Evolutionary conservation across 2,113 vertebrate species (phyloP).

Genomic region (Crotalus horridus): DNA sequence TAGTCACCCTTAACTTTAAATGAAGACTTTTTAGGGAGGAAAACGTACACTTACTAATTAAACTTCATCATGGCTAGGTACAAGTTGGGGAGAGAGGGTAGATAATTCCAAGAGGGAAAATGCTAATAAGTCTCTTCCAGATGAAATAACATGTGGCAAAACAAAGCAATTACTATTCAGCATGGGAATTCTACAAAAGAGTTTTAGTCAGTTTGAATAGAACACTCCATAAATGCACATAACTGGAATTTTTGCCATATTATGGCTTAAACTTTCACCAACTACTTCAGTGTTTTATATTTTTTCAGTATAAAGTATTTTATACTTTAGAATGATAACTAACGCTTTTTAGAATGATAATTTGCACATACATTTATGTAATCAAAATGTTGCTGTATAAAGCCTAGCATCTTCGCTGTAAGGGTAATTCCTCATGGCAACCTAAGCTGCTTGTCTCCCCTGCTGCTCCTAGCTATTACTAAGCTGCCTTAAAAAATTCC

Average conservation of each 20-base stretch:
- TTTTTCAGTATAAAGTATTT: neutral
- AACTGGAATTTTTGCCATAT: conserved; percentile 1
- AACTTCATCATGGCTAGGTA: neutral
- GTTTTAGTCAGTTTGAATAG: neutral
- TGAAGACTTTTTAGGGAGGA: neutral
- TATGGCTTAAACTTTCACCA: neutral
- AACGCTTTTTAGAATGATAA: neutral
- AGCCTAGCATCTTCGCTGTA: neutral
- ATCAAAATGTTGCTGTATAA: neutral
- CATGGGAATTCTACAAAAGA: conserved; percentile 2
- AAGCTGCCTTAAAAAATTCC: neutral
- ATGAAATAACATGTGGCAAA: conserved; percentile 25
- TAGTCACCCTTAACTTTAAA: conserved; percentile 1
- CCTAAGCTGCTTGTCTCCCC: neutral
- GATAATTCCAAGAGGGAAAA: conserved; percentile 10
- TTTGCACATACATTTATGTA: neutral
- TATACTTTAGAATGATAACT: neutral
- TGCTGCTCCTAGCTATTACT: neutral
- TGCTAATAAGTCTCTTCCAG: conserved; percentile 14
- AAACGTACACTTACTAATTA: neutral
- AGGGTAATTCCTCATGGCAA: neutral
- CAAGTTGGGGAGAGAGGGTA: neutral
- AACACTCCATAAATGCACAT: conserved; percentile 2
- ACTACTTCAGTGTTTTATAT: neutral
- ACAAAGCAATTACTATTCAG: conserved; percentile 20